phyloP scores from a whole-genome alignment of 2,888 invertebrate genomes.

The Heliconius sara region DNA sequence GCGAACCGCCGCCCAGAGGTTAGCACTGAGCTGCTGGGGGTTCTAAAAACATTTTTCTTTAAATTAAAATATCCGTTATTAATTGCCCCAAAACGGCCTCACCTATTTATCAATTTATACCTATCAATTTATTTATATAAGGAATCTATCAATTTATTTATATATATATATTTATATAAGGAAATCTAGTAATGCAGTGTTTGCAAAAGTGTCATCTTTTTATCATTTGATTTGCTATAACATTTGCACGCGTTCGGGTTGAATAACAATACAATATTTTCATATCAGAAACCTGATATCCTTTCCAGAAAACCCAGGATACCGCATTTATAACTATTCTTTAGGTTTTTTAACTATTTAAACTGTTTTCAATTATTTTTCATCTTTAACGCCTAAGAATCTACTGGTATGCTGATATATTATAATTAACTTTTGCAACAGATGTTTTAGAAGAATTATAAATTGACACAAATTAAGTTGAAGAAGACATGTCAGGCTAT shows the following conservation, averaged over 20 bases:
- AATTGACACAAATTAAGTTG: neutral
- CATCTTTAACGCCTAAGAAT: no score
- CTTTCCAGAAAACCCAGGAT: neutral
- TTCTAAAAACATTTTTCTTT: constrained; percentile 82
- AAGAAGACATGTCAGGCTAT: no score
- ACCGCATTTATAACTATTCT: no score
- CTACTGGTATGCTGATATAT: no score
- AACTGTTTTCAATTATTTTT: no score
- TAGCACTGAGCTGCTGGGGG: constrained; percentile 95
- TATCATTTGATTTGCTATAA: neutral
- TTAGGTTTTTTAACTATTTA: no score
- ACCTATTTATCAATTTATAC: neutral
- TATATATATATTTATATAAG: neutral
- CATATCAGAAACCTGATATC: no score
- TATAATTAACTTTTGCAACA: neutral
- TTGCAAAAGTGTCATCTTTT: neutral
- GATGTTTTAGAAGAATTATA: neutral
- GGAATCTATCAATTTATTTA: no score
- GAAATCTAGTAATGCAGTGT: neutral
- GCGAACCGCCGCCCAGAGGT: constrained; percentile 98
- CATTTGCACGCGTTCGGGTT: neutral
- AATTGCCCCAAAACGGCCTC: neutral
- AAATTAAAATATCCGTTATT: no score
- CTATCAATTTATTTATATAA: neutral
- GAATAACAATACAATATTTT: neutral